A percentile compares a stretch with the other conserved stretches of the same genome.
Conservation (phyloP, 2,113 vertebrate species). For the Pygoscelis antarcticus region DNA sequence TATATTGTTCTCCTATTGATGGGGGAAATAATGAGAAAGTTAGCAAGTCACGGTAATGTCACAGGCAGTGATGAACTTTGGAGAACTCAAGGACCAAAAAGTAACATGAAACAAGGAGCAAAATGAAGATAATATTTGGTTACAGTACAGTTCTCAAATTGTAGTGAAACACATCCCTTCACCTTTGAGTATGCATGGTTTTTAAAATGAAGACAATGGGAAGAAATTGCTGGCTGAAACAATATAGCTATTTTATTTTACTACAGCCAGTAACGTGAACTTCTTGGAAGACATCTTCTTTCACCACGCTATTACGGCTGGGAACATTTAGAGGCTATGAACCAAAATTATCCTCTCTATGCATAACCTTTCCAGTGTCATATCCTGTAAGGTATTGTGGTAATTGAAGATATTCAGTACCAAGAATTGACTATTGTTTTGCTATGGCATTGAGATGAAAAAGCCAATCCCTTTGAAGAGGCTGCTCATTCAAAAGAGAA, state of each 20-base stretch:
- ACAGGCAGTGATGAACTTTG: slow-evolving; percentile 78
- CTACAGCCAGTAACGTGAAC: slow-evolving; percentile 91
- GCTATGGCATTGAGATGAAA: not conserved
- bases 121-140: slow-evolving; percentile 92
- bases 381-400: slow-evolving; percentile 48
- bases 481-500: not conserved
- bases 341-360: slow-evolving; percentile 82
- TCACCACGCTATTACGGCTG: slow-evolving; percentile 82
- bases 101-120: slow-evolving; percentile 94
- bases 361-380: slow-evolving; percentile 49
- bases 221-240: slow-evolving; percentile 91
- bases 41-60: slow-evolving; percentile 77
- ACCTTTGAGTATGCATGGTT: slow-evolving; percentile 84
- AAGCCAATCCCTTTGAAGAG: slow-evolving; percentile 58
- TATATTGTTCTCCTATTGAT: slow-evolving; percentile 88
- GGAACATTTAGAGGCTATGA: slow-evolving; percentile 82
- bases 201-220: slow-evolving; percentile 89
- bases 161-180: slow-evolving; percentile 88
- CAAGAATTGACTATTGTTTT: slow-evolving; percentile 39
- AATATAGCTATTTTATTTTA: slow-evolving; percentile 92
- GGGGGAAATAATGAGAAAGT: slow-evolving; percentile 81
- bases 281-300: slow-evolving; percentile 98
- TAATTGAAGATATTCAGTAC: slow-evolving; percentile 41
- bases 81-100: slow-evolving; percentile 83
- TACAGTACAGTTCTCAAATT: slow-evolving; percentile 87